These are phyloP conservation scores for Diadromus collaris DNA, from an alignment of 2,888 invertebrate genomes.

Conservation along the genomic window DNA sequence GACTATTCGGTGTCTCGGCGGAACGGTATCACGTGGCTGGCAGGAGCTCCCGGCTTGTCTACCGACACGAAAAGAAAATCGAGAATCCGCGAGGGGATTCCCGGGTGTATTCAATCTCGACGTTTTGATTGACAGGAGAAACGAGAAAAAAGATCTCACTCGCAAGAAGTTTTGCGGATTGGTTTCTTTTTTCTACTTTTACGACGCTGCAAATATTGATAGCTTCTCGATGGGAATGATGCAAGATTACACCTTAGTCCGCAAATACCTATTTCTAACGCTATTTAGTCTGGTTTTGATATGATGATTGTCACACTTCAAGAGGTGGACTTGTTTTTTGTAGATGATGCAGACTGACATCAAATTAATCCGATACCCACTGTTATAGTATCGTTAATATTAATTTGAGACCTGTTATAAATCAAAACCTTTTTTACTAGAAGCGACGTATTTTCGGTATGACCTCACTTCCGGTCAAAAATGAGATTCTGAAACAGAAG, in stretches of 20 bases:
- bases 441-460: too few species aligned
- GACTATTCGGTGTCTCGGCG: conserved; percentile 47
- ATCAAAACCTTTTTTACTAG: too few species aligned
- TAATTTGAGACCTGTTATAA: not conserved
- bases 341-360: not conserved
- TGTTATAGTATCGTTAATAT: not conserved
- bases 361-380: not conserved
- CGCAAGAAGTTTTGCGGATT: not conserved
- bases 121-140: conserved; percentile 28
- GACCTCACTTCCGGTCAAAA: not conserved
- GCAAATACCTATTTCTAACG: not conserved
- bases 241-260: not conserved
- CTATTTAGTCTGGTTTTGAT: not conserved
- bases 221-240: not conserved
- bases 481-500: too few species aligned
- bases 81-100: not conserved
- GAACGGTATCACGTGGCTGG: conserved; percentile 32
- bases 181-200: not conserved
- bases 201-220: not conserved
- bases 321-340: not conserved
- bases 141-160: not conserved
- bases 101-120: conserved; percentile 46
- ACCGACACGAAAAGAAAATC: conserved; percentile 1
- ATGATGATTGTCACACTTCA: not conserved
- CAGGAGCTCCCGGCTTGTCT: conserved; percentile 8